phyloP scores from a whole-genome alignment of 2,113 vertebrate genomes.

The Dryoscopus gambensis region DNA sequence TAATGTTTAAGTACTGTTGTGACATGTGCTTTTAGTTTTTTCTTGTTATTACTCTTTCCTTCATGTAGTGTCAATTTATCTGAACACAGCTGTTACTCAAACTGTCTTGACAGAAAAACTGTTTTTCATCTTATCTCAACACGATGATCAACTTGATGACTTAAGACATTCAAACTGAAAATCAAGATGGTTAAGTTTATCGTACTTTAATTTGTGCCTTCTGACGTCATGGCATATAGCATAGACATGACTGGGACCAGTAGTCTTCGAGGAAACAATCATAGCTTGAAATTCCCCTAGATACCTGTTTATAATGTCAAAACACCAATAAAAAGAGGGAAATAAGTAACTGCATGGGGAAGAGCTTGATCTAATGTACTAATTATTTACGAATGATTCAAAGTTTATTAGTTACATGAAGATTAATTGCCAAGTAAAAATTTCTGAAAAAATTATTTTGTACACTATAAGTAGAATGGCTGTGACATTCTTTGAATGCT shows the following conservation, averaged over 20 bases:
- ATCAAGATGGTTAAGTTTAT: not conserved
- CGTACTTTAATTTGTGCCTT: not conserved
- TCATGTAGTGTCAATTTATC: not conserved
- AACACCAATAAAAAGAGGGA: not conserved
- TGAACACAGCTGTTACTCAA: not conserved
- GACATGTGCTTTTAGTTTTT: slow-evolving; percentile 17
- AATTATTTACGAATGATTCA: not conserved
- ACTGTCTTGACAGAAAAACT: not conserved
- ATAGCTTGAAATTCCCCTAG: not conserved
- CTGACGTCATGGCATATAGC: not conserved
- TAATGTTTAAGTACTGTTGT: slow-evolving; percentile 37
- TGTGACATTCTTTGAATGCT: not conserved
- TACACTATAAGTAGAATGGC: not conserved
- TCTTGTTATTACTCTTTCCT: slow-evolving; percentile 8
- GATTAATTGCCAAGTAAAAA: not conserved
- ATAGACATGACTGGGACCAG: not conserved
- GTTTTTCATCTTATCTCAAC: not conserved
- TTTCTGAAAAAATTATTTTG: not conserved
- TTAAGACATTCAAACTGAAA: not conserved
- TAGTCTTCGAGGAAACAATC: not conserved
- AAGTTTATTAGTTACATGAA: not conserved
- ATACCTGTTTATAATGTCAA: not conserved
- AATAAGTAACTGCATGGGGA: not conserved
- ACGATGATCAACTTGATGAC: not conserved
- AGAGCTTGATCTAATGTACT: not conserved